Conservation (phyloP, 2,113 vertebrate genomes). For the Embiotoca jacksoni region DNA sequence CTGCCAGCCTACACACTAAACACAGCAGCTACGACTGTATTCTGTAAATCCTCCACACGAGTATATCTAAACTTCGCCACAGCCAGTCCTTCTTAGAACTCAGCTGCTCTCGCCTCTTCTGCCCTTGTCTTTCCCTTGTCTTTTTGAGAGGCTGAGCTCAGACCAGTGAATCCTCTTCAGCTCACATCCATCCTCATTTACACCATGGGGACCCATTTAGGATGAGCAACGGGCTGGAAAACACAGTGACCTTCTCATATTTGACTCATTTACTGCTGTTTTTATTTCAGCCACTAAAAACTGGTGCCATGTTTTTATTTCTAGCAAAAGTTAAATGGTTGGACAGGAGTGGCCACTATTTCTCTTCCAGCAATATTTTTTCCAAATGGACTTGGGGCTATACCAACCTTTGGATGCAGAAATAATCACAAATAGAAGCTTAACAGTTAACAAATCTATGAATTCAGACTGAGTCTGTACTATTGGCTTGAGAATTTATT, state of each 20-base stretch:
- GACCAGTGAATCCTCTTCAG: constrained; percentile 62
- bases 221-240: constrained; percentile 75
- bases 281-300: constrained; percentile 58
- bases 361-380: constrained; percentile 24
- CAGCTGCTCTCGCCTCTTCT: constrained; percentile 43
- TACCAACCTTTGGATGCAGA: constrained; percentile 38
- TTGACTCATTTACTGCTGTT: constrained; percentile 71
- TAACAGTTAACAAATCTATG: constrained; percentile 43
- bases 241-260: constrained; percentile 78
- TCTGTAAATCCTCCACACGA: constrained; percentile 49
- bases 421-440: constrained; percentile 45
- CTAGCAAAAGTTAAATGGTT: constrained; percentile 25
- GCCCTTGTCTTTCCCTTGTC: constrained; percentile 58
- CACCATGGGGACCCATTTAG: constrained; percentile 67
- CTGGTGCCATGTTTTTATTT: constrained; percentile 42
- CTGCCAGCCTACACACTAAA: constrained; percentile 37
- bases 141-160: constrained; percentile 43
- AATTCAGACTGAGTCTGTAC: constrained; percentile 39
- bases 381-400: constrained; percentile 15
- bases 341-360: neutral
- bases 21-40: constrained; percentile 23
- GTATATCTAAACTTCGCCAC: constrained; percentile 34
- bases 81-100: constrained; percentile 34
- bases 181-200: constrained; percentile 78
- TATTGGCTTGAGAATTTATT: constrained; percentile 53